Evolutionary conservation across 2,113 vertebrate genomes (phyloP).

Genomic region (Neodontobutis hainanensis): DNA sequence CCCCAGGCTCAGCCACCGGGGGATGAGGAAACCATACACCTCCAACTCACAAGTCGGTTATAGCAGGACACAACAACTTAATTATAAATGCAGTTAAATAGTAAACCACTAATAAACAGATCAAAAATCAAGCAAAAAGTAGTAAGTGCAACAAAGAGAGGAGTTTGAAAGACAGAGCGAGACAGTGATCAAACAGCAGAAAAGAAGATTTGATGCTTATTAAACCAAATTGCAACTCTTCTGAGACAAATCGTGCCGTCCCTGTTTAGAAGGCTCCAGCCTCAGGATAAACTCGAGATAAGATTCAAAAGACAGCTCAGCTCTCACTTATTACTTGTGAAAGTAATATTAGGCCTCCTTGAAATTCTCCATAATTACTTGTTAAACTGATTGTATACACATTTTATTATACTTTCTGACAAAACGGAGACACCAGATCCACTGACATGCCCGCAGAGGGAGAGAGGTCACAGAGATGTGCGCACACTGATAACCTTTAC

Average conservation of each 20-base stretch:
- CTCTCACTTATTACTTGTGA: slow-evolving; percentile 81
- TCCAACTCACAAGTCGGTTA: slow-evolving; percentile 28
- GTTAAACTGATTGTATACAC: slow-evolving; percentile 27
- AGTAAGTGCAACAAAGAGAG: slow-evolving; percentile 3
- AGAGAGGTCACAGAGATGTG: background rate
- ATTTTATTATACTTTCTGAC: slow-evolving; percentile 27
- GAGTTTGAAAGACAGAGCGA: slow-evolving; percentile 22
- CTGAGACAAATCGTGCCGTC: slow-evolving; percentile 80
- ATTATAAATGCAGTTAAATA: slow-evolving; percentile 14
- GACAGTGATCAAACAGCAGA: slow-evolving; percentile 50
- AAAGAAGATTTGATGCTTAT: slow-evolving; percentile 75
- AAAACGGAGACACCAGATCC: slow-evolving; percentile 7
- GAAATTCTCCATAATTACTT: slow-evolving; percentile 52
- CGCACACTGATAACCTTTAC: background rate
- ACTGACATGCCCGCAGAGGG: background rate
- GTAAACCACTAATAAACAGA: slow-evolving; percentile 3
- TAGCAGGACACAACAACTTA: slow-evolving; percentile 18
- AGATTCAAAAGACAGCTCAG: slow-evolving; percentile 85
- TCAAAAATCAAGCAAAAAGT: slow-evolving; percentile 26
- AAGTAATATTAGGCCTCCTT: slow-evolving; percentile 28
- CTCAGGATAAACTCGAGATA: slow-evolving; percentile 86
- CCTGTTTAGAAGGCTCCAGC: slow-evolving; percentile 81
- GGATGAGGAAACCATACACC: slow-evolving; percentile 33
- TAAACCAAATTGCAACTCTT: slow-evolving; percentile 81
- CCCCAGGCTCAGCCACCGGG: slow-evolving; percentile 56